Percentiles rank a stretch among this genome's conserved stretches.
These are phyloP conservation scores for Dynastes hyllus DNA, from an alignment of 2,888 invertebrate species.

Conservation along the genomic window DNA sequence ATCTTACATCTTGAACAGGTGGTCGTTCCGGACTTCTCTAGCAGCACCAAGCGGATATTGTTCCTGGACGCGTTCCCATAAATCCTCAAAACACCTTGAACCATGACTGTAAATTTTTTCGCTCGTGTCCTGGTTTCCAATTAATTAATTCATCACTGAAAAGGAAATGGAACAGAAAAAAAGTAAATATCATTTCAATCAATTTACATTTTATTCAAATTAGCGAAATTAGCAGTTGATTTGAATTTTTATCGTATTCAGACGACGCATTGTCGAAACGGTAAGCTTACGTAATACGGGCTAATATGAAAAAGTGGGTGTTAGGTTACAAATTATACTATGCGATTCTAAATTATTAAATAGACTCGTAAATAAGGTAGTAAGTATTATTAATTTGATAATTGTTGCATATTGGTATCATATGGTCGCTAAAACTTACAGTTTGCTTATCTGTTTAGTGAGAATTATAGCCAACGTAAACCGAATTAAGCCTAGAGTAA, in stretches of 20 bases:
- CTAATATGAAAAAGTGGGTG: neutral
- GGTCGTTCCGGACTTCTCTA: slow-evolving; percentile 39
- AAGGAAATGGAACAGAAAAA: slow-evolving; percentile 25
- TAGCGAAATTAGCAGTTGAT: neutral
- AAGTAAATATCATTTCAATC: neutral
- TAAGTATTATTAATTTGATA: neutral
- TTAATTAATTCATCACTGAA: slow-evolving; percentile 47
- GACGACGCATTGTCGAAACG: no score
- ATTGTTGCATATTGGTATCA: slow-evolving; percentile 8
- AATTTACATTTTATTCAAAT: slow-evolving; percentile 9
- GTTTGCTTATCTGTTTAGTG: neutral
- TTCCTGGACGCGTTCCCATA: slow-evolving; percentile 47
- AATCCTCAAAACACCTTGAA: slow-evolving; percentile 53
- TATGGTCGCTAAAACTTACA: neutral
- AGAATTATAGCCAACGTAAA: neutral
- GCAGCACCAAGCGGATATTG: slow-evolving; percentile 41
- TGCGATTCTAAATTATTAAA: no score
- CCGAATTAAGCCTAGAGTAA: neutral
- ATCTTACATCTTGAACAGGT: slow-evolving; percentile 42
- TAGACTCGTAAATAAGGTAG: neutral
- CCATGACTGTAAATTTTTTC: slow-evolving; percentile 50
- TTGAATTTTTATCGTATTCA: slow-evolving; percentile 21
- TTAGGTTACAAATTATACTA: neutral
- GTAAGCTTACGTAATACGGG: slow-evolving; percentile 4
- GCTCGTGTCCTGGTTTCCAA: neutral